A percentile compares a stretch with the other conserved stretches of the same genome.
phyloP scores from a whole-genome alignment of 2,113 vertebrate species.

The Pimephales promelas region DNA sequence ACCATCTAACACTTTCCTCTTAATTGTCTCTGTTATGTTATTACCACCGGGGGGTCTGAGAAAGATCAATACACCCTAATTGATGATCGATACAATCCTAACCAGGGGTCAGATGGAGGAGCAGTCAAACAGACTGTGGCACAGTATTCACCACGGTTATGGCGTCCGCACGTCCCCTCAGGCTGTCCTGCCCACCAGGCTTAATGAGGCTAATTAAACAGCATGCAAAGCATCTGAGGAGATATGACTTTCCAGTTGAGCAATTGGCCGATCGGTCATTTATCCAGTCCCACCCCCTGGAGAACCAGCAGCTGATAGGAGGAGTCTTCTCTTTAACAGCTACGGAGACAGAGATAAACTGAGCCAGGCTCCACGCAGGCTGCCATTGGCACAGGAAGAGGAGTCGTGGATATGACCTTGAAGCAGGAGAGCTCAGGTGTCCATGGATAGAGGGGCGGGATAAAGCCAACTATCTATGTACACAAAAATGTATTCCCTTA shows the following conservation, averaged over 20 bases:
- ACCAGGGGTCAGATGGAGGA: conserved; percentile 23
- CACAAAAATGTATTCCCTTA: conserved; percentile 30
- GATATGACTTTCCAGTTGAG: conserved; percentile 55
- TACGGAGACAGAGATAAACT: conserved; percentile 54
- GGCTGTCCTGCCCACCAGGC: conserved; percentile 47
- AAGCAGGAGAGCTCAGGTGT: conserved; percentile 52
- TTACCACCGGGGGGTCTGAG: conserved; percentile 1
- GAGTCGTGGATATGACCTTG: conserved; percentile 56
- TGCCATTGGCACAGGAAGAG: conserved; percentile 51
- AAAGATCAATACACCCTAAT: conserved; percentile 37
- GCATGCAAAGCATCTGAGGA: conserved; percentile 41
- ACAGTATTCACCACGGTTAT: conserved; percentile 32
- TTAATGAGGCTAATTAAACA: conserved; percentile 58
- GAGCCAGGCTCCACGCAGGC: conserved; percentile 53
- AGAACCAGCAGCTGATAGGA: conserved; percentile 52
- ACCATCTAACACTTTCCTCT: background rate
- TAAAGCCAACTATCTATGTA: conserved; percentile 1
- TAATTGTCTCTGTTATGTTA: conserved; percentile 27
- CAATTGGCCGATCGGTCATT: conserved; percentile 43
- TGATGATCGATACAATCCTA: conserved; percentile 39
- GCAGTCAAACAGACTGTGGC: conserved; percentile 10
- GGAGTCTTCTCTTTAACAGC: conserved; percentile 32
- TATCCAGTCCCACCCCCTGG: conserved; percentile 41
- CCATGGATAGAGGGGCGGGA: conserved; percentile 1
- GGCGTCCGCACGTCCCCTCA: conserved; percentile 17